Evolutionary conservation across 2,113 vertebrate genomes (phyloP), one percentile per base, ranked within the genome.

Genomic region (Epinephelus fuscoguttatus): DNA sequence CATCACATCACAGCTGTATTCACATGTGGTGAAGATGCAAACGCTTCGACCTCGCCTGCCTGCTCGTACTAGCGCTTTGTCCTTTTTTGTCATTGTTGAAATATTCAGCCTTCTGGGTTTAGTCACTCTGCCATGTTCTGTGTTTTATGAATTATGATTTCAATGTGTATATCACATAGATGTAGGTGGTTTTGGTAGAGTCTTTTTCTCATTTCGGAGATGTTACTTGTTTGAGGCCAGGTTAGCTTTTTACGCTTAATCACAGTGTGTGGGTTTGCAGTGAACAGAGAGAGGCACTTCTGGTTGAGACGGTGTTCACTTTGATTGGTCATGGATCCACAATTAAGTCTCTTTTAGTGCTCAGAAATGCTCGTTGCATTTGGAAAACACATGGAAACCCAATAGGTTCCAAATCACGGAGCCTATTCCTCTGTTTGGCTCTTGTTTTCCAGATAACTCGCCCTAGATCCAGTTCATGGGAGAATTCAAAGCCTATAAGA

Each of bases 271-370:
- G 78, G 68, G 75, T 78, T 37, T 23, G 70, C 77, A 23, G 73
- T 10, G 69, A 85, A 87, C 64, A 80, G 77, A 75, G 45, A 69
- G 64, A 83, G 56, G 75, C 85, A 25, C 83, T 70, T 55, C 75
- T 83, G 88, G 53, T 83, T 84, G 78, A 45, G 83, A 90, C 42
- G 89, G 81, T 87, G 86, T 88, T 94, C 94, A 92, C 82, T 93
- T 92, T 69, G 82, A 94, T 94, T 93, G 72, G 93, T 93, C 94
- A 93, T 19, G 91, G 91, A 80, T 19, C 63, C 79, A 75, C 91
- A 88, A 89, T 94, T 89, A 93, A 89, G 93, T 89, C 93, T 94
- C 88, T 94, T 70, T 94, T 92, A 93, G 86, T 8, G 57, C 62
- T 57, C 45, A 55, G 37, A 85, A 89, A 66, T 62, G 71, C 75